Evolutionary conservation across 2,888 invertebrate genomes (phyloP).

Genomic region (Phasia obesa): DNA sequence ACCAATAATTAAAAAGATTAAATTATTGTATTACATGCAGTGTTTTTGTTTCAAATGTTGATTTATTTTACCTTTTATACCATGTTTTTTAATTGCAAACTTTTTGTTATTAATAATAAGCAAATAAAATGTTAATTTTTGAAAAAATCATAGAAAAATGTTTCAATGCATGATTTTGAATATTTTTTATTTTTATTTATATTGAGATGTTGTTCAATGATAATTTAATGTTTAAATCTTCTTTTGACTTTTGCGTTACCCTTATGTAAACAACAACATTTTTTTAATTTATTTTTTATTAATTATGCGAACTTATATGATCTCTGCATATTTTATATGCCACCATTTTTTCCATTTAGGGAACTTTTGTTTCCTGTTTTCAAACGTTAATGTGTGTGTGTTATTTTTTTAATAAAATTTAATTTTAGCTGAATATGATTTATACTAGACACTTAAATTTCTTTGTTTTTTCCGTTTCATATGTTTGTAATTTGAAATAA

Average conservation of each 20-base stretch:
- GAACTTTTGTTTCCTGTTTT: background rate
- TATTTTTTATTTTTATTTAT: no score
- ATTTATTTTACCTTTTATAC: slow-evolving; percentile 13
- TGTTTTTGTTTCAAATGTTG: slow-evolving; percentile 42
- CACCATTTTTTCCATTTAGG: background rate
- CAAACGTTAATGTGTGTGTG: background rate
- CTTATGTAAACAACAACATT: background rate
- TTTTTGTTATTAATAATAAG: slow-evolving; percentile 16
- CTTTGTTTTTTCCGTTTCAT: slow-evolving; percentile 37
- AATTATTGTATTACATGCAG: slow-evolving; percentile 68
- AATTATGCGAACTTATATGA: background rate
- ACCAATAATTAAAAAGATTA: slow-evolving; percentile 52
- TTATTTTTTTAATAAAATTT: slow-evolving; percentile 33
- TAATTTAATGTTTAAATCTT: background rate
- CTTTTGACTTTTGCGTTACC: no score
- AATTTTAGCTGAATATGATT: slow-evolving; percentile 55
- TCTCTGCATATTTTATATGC: background rate
- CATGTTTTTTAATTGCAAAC: background rate
- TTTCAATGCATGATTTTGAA: background rate
- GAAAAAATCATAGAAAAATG: slow-evolving; percentile 34
- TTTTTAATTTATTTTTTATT: background rate
- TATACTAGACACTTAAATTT: slow-evolving; percentile 69
- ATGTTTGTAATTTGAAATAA: slow-evolving; percentile 11
- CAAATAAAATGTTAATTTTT: slow-evolving; percentile 33
- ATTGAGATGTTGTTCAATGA: background rate